Evolutionary conservation across 1,140 invertebrate genomes (phyloP).

Genomic region (Arctopsyche grandis): DNA sequence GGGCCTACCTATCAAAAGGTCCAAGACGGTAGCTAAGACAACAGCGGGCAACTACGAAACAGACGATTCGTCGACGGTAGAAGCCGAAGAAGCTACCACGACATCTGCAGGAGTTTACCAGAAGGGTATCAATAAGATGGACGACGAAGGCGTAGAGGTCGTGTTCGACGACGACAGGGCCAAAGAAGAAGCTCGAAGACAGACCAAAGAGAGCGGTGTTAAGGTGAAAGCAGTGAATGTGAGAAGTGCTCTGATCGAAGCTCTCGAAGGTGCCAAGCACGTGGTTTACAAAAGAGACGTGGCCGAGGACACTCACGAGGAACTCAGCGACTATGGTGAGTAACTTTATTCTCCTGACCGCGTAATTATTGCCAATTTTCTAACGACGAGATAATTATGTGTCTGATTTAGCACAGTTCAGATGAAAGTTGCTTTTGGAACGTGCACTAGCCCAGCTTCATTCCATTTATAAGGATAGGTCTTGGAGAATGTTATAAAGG

Average conservation of each 20-base stretch:
- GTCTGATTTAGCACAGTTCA: too few relatives aligned
- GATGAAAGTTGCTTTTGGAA: too few relatives aligned
- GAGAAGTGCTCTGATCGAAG: slow-evolving; percentile 54
- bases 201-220: neutral
- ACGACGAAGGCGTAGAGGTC: slow-evolving; percentile 36
- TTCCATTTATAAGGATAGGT: too few relatives aligned
- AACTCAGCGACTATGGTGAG: slow-evolving; percentile 78
- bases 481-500: too few relatives aligned
- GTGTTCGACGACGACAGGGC: slow-evolving; percentile 46
- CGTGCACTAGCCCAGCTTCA: too few relatives aligned
- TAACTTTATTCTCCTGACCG: neutral
- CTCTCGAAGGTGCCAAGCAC: slow-evolving; percentile 67
- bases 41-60: slow-evolving; percentile 38
- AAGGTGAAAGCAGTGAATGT: slow-evolving; percentile 21
- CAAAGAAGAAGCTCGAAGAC: slow-evolving; percentile 42
- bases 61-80: neutral
- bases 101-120: neutral
- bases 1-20: slow-evolving; percentile 65
- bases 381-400: too few relatives aligned
- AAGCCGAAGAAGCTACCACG: neutral
- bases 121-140: slow-evolving; percentile 48
- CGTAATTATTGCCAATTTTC: too few relatives aligned
- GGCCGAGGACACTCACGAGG: slow-evolving; percentile 62
- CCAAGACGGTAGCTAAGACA: slow-evolving; percentile 49
- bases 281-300: slow-evolving; percentile 73